Conservation (phyloP, 2,888 invertebrate genomes). For the Lycia hirtaria region DNA sequence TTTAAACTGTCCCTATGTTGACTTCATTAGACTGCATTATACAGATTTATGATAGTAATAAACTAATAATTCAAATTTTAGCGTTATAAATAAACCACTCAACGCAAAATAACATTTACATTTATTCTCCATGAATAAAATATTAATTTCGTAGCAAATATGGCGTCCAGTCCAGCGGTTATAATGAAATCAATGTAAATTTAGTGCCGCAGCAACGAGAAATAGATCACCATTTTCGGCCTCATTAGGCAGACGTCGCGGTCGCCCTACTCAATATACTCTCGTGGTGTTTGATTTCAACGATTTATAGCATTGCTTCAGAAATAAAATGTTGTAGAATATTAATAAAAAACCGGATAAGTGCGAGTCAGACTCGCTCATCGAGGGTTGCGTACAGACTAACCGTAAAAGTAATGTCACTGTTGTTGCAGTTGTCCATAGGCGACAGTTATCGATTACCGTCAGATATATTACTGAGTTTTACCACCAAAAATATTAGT, state of each 20-base stretch:
- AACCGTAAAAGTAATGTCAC: too few species aligned
- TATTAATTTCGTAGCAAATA: conserved; percentile 4
- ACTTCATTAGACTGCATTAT: too few species aligned
- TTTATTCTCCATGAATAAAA: background rate
- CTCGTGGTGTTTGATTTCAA: conserved; percentile 40
- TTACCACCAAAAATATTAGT: too few species aligned
- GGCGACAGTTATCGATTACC: too few species aligned
- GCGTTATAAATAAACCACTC: background rate
- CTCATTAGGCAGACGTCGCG: conserved; percentile 46
- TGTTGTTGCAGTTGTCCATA: too few species aligned
- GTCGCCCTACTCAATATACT: conserved; percentile 54
- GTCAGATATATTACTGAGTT: too few species aligned
- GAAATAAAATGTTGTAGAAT: background rate
- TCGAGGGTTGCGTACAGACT: too few species aligned
- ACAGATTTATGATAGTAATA: background rate
- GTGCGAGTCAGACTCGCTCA: background rate
- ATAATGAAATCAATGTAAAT: conserved; percentile 32
- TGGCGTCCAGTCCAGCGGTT: conserved; percentile 3
- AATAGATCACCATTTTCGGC: conserved; percentile 54
- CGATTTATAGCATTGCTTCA: conserved; percentile 44
- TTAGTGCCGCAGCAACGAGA: conserved; percentile 50
- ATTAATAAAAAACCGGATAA: background rate
- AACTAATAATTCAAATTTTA: too few species aligned
- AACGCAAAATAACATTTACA: background rate
- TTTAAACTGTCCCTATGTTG: too few species aligned